phyloP scores from a whole-genome alignment of 2,888 invertebrate genomes.

The Merodon equestris region DNA sequence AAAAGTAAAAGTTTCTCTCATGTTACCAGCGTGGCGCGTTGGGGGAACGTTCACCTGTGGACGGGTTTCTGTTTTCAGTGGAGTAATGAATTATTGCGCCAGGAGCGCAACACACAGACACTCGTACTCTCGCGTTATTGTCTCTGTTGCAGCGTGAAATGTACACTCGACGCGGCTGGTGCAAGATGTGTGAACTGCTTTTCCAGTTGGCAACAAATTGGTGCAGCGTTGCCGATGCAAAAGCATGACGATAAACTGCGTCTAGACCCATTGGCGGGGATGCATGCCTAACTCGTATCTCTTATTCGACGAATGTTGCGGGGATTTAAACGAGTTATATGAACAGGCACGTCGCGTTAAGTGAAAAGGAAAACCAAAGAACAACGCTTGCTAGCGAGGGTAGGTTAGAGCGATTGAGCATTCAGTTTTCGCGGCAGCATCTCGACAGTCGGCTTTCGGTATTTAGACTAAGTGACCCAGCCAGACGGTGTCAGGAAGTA shows the following conservation, averaged over 20 bases:
- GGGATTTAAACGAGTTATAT: slow-evolving; percentile 45
- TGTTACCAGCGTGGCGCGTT: slow-evolving; percentile 3
- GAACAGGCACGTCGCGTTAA: background rate
- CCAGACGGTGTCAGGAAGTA: slow-evolving; percentile 51
- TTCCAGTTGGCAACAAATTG: slow-evolving; percentile 28
- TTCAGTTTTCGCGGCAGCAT: slow-evolving; percentile 12
- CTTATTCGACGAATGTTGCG: too few relatives aligned
- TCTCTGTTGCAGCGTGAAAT: slow-evolving; percentile 31
- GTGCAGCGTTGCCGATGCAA: slow-evolving; percentile 20
- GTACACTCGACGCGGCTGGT: slow-evolving; percentile 32
- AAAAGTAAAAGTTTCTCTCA: slow-evolving; percentile 62
- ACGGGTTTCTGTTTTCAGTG: slow-evolving; percentile 31
- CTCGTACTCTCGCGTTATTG: slow-evolving; percentile 23
- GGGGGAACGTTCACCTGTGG: slow-evolving; percentile 57
- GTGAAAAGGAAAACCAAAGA: slow-evolving; percentile 47
- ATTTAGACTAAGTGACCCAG: slow-evolving; percentile 29
- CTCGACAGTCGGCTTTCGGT: slow-evolving; percentile 3
- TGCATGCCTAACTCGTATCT: too few relatives aligned
- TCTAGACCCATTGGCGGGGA: slow-evolving; percentile 30
- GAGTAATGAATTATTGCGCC: slow-evolving; percentile 24
- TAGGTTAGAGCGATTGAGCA: background rate
- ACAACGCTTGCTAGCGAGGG: slow-evolving; percentile 8
- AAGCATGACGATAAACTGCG: slow-evolving; percentile 18
- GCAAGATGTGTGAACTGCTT: slow-evolving; percentile 35
- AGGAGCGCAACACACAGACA: slow-evolving; percentile 7